Percentiles rank a stretch among this genome's conserved stretches.
Conservation (phyloP, 1,140 invertebrate species). For the Geopemphigus sp. region DNA sequence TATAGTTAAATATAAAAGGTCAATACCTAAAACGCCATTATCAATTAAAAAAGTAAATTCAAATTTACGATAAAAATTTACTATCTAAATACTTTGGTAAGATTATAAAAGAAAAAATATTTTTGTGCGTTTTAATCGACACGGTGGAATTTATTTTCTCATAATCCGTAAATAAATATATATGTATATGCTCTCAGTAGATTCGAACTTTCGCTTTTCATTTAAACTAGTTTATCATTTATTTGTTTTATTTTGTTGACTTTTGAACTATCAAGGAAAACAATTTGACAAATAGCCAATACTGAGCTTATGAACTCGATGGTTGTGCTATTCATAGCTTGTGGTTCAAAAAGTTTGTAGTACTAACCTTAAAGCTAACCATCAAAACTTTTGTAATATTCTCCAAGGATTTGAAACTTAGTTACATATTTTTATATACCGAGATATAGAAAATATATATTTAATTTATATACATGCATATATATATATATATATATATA, state of each 20-base stretch:
- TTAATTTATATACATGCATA: background rate
- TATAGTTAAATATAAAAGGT: too few relatives aligned
- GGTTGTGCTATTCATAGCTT: constrained; percentile 28
- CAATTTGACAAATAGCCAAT: constrained; percentile 35
- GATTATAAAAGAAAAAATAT: too few relatives aligned
- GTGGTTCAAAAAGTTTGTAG: constrained; percentile 28
- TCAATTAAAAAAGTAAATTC: too few relatives aligned
- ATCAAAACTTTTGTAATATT: constrained; percentile 41
- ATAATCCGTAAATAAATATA: too few relatives aligned
- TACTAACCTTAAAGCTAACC: constrained; percentile 31
- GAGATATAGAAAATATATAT: background rate
- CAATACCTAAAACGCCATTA: too few relatives aligned
- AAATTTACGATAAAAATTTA: too few relatives aligned
- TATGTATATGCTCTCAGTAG: background rate
- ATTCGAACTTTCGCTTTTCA: background rate
- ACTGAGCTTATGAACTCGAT: constrained; percentile 24
- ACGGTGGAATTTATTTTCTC: too few relatives aligned
- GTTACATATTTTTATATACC: constrained; percentile 10
- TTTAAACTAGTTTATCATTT: constrained; percentile 17
- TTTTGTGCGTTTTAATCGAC: too few relatives aligned
- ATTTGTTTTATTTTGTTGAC: constrained; percentile 27
- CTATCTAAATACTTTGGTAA: too few relatives aligned
- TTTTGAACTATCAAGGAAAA: constrained; percentile 24
- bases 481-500: background rate
- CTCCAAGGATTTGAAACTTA: constrained; percentile 33